Evolutionary conservation across 2,888 invertebrate genomes (phyloP).

Genomic region (Mythimna lalbum): DNA sequence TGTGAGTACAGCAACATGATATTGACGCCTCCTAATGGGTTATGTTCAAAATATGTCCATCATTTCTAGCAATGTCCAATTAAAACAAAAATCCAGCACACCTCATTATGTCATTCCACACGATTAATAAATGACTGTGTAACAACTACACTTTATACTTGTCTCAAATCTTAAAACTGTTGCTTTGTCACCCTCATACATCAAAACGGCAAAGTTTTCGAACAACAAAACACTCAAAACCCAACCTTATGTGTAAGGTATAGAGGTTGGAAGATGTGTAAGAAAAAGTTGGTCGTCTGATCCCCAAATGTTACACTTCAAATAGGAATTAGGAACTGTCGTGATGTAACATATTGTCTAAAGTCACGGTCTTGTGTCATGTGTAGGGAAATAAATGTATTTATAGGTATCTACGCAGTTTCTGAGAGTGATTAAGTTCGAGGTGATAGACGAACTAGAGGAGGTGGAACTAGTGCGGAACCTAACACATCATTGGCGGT

Average conservation of each 20-base stretch:
- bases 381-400: slow-evolving; percentile 60
- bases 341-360: slow-evolving; percentile 81
- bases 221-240: slow-evolving; percentile 25
- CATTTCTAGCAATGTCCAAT: slow-evolving; percentile 72
- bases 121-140: slow-evolving; percentile 78
- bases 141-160: slow-evolving; percentile 80
- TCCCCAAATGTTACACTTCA: slow-evolving; percentile 81
- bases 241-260: slow-evolving; percentile 14
- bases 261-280: slow-evolving; percentile 34
- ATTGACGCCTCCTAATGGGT: slow-evolving; percentile 54
- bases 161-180: slow-evolving; percentile 81
- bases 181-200: slow-evolving; percentile 75
- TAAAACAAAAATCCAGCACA: slow-evolving; percentile 74
- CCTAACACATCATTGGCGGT: slow-evolving; percentile 25
- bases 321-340: slow-evolving; percentile 79
- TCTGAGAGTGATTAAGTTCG: slow-evolving; percentile 37
- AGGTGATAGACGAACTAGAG: slow-evolving; percentile 45
- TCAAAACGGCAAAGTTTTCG: slow-evolving; percentile 65
- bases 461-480: slow-evolving; percentile 45
- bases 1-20: slow-evolving; percentile 22
- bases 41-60: slow-evolving; percentile 56
- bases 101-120: slow-evolving; percentile 85
- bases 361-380: slow-evolving; percentile 68
- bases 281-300: slow-evolving; percentile 49
- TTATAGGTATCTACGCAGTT: slow-evolving; percentile 42